Evolutionary conservation across 2,888 invertebrate genomes (phyloP), one percentile per base, ranked within the genome.

Genomic region (Oscheius sp.): DNA sequence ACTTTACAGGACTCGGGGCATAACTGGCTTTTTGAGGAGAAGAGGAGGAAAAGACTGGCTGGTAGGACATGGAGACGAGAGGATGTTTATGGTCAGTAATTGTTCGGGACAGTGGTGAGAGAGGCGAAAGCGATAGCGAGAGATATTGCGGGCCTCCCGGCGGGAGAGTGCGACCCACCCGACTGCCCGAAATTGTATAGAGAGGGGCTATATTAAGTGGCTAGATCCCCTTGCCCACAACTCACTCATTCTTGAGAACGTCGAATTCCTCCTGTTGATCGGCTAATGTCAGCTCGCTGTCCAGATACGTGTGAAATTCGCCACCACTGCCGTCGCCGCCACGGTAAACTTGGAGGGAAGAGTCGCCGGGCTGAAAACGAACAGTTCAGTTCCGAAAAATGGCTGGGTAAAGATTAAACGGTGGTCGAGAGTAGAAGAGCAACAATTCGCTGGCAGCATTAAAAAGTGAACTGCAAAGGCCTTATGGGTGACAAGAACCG

Each of bases 251-350:
- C 90, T 94, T 94, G 89, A 99, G 94, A 82, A 95, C 95, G 90
- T 98, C 97, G 89, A 98, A 93, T 90, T 99, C 98, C 89, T 99
- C 98, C 83, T 94, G 94, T 90, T 99, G 98, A 90, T 99, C 98
- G 87, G 94, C 94, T 87, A 99, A 93, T 76, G 96, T 95, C 73
- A 96, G 94, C 90, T 99, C 98, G 90, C 96, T 92, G 91, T 99
- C 98, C 91, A 99, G 92, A 91, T 98, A 98, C 73, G 95, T 94
- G 70, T 96, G 96, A 91, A 95, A 96, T 91, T 99, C 98, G 77
- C 96, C 89, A n/a, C 83, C 82, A 42, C 89, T 87, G 79, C 90
- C 90, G 91, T 96, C 95, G 91, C 85, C 76, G 94, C 95, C 80
- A n/a, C 90, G 88, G 91, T 96, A 98, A 81, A 99, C 93, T 91